These are phyloP conservation scores for Cybosia mesomella DNA, from an alignment of 2,888 invertebrate genomes.

Conservation along the genomic window DNA sequence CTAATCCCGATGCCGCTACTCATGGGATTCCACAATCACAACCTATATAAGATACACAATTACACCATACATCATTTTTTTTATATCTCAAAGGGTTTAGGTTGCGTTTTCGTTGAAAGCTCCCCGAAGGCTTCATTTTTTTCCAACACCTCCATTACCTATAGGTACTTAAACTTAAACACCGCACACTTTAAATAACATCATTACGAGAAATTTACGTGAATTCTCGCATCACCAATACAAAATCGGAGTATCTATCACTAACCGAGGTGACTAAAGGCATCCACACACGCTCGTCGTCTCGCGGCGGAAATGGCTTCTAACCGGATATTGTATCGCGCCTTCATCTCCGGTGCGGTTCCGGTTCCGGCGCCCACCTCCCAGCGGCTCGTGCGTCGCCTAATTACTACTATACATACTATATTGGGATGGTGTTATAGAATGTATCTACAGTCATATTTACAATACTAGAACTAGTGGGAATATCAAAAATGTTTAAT, in stretches of 20 bases:
- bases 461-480: background rate
- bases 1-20: too few relatives aligned
- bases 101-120: too few relatives aligned
- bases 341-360: constrained; percentile 86
- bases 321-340: constrained; percentile 87
- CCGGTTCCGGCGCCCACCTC: constrained; percentile 78
- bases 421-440: constrained; percentile 18
- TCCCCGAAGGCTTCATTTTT: too few relatives aligned
- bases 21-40: too few relatives aligned
- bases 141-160: too few relatives aligned
- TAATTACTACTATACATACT: constrained; percentile 75
- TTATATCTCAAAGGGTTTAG: too few relatives aligned
- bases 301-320: constrained; percentile 86
- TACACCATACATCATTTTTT: too few relatives aligned
- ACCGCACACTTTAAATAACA: background rate
- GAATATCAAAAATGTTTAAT: background rate
- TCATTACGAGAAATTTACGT: constrained; percentile 20
- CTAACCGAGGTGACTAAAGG: constrained; percentile 57
- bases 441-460: constrained; percentile 1
- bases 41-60: too few relatives aligned
- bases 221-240: constrained; percentile 58
- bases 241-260: constrained; percentile 58
- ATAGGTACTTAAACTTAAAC: background rate
- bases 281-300: constrained; percentile 76
- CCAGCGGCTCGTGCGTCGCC: constrained; percentile 75